Percentiles rank a stretch among this genome's conserved stretches.
Evolutionary conservation across 30 jellyfish, hydroid and myxozoan species (phyloP).

Genomic region (Mastigias papua): DNA sequence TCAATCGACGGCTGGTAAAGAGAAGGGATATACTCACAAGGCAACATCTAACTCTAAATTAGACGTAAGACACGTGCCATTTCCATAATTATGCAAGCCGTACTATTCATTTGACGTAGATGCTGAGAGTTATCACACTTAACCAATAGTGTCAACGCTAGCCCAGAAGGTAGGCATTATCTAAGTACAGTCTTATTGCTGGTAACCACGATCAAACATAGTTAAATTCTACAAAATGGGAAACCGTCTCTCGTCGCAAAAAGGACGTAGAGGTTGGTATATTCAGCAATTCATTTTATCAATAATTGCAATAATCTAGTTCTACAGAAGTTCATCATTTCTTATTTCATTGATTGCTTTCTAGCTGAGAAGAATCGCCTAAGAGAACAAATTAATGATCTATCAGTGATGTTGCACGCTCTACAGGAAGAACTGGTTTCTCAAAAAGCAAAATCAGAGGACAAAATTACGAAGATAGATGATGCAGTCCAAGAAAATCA

Average conservation of each 20-base stretch:
- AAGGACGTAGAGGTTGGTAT: neutral
- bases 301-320: neutral
- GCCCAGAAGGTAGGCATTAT: too few species aligned
- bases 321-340: neutral
- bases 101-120: too few species aligned
- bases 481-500: constrained; percentile 14
- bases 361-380: constrained; percentile 24
- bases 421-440: constrained; percentile 28
- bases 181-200: too few species aligned
- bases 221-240: neutral
- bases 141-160: too few species aligned
- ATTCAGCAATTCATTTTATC: neutral
- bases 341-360: neutral
- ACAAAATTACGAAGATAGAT: constrained; percentile 2
- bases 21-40: too few species aligned
- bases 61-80: too few species aligned
- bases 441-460: constrained; percentile 15
- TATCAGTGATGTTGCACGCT: constrained; percentile 23
- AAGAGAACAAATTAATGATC: constrained; percentile 45
- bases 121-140: too few species aligned
- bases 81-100: too few species aligned
- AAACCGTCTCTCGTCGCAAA: neutral
- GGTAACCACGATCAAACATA: neutral
- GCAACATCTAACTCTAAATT: too few species aligned
- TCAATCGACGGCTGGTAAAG: too few species aligned